These are phyloP conservation scores for Excalfactoria chinensis DNA, from an alignment of 2,113 vertebrate species.

Conservation along the genomic window DNA sequence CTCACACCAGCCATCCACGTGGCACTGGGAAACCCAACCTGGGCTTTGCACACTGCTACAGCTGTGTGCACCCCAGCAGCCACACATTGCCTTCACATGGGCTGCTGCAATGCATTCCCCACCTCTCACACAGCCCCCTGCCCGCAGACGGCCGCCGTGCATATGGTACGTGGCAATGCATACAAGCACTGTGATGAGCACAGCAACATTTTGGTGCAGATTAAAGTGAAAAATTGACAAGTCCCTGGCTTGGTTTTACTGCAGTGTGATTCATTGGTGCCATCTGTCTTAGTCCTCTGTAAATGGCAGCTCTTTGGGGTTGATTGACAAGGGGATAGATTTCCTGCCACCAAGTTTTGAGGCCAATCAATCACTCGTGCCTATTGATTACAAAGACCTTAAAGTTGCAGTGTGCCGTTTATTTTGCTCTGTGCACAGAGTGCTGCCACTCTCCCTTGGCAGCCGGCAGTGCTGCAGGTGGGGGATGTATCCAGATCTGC, in stretches of 20 bases:
- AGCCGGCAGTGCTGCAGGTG: no score
- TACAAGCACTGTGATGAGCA: neutral
- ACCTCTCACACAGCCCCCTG: neutral
- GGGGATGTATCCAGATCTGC: no score
- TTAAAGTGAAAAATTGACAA: constrained; percentile 33
- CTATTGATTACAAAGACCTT: constrained; percentile 41
- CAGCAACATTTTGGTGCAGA: neutral
- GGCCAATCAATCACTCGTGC: constrained; percentile 67
- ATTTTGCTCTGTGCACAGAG: neutral
- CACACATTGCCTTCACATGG: no score
- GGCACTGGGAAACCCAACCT: accelerated
- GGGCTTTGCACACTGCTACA: neutral
- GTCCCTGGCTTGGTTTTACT: neutral
- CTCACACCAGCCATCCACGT: accelerated
- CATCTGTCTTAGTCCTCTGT: constrained; percentile 64
- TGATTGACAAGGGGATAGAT: constrained; percentile 70
- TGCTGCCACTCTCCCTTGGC: no score
- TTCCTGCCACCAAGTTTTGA: constrained; percentile 69
- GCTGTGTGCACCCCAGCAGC: no score
- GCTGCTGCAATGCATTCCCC: no score
- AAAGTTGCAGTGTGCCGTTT: neutral
- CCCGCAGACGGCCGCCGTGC: neutral
- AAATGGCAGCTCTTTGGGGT: constrained; percentile 44
- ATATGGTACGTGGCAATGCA: accelerated
- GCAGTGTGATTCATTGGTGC: constrained; percentile 3